Conservation (phyloP, 2,113 vertebrate genomes). For the Dendrocopos noguchii region DNA sequence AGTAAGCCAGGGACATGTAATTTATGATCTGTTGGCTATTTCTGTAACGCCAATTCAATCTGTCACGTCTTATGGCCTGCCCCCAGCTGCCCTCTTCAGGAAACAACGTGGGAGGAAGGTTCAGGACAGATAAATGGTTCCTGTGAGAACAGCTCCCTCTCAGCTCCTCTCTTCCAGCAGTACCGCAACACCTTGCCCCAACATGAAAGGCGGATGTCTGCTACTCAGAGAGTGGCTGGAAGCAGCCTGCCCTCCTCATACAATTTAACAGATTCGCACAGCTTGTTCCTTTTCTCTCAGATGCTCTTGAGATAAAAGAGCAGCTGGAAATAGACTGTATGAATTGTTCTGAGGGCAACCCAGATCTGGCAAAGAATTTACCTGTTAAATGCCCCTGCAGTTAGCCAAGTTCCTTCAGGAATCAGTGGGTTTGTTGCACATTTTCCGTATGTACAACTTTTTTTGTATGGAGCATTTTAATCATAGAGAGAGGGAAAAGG, state of each 20-base stretch:
- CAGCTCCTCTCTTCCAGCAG: background rate
- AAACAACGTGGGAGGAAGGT: background rate
- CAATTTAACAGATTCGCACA: background rate
- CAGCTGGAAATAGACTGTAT: background rate
- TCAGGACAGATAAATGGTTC: conserved; percentile 10
- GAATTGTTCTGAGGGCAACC: background rate
- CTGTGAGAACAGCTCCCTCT: background rate
- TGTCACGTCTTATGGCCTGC: conserved; percentile 20
- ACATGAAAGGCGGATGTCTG: background rate
- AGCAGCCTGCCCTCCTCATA: background rate
- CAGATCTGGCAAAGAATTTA: background rate
- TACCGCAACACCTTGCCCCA: background rate
- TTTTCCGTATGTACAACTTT: background rate
- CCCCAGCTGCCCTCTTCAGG: conserved; percentile 32
- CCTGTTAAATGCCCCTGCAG: background rate
- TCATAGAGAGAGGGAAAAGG: background rate
- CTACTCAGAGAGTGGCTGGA: background rate
- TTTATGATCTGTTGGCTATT: conserved; percentile 53
- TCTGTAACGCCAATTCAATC: conserved; percentile 31
- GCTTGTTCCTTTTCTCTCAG: background rate
- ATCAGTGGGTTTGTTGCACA: background rate
- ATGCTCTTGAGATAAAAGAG: background rate
- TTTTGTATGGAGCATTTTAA: background rate
- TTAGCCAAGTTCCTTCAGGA: background rate
- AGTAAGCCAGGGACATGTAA: background rate